phyloP scores from a whole-genome alignment of 2,888 invertebrate species.

The Yponomeuta sedellus region DNA sequence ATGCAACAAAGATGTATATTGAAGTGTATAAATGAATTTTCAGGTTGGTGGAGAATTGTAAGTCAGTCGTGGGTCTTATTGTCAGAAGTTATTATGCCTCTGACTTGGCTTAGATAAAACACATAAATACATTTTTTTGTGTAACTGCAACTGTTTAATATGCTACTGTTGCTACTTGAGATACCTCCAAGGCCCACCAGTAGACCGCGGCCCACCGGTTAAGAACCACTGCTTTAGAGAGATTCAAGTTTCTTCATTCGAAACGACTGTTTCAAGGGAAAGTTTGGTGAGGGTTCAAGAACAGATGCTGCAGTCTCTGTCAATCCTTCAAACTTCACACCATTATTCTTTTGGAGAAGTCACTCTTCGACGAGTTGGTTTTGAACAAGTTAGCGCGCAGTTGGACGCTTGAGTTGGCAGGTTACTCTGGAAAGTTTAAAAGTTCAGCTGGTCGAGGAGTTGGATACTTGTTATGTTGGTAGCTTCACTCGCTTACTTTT shows the following conservation, averaged over 20 bases:
- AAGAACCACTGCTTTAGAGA: too few relatives aligned
- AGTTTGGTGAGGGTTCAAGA: neutral
- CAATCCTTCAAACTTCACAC: constrained; percentile 17
- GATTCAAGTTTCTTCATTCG: neutral
- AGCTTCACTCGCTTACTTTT: neutral
- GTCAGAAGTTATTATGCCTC: too few relatives aligned
- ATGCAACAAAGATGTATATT: too few relatives aligned
- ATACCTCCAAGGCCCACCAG: too few relatives aligned
- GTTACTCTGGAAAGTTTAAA: neutral
- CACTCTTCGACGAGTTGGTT: constrained; percentile 14
- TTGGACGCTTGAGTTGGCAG: neutral
- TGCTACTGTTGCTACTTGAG: too few relatives aligned
- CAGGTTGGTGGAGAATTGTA: too few relatives aligned
- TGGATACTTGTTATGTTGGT: neutral
- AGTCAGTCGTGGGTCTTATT: too few relatives aligned
- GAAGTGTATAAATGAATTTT: too few relatives aligned
- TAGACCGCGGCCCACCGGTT: too few relatives aligned
- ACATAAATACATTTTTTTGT: too few relatives aligned
- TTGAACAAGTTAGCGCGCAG: neutral
- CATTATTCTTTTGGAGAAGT: constrained; percentile 26
- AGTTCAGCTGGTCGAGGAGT: neutral
- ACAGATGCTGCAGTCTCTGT: constrained; percentile 5
- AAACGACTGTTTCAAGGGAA: neutral
- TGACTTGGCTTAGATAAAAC: too few relatives aligned
- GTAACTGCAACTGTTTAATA: too few relatives aligned